phyloP scores from a whole-genome alignment of 2,113 vertebrate species.

The Rhabdornis inornatus region DNA sequence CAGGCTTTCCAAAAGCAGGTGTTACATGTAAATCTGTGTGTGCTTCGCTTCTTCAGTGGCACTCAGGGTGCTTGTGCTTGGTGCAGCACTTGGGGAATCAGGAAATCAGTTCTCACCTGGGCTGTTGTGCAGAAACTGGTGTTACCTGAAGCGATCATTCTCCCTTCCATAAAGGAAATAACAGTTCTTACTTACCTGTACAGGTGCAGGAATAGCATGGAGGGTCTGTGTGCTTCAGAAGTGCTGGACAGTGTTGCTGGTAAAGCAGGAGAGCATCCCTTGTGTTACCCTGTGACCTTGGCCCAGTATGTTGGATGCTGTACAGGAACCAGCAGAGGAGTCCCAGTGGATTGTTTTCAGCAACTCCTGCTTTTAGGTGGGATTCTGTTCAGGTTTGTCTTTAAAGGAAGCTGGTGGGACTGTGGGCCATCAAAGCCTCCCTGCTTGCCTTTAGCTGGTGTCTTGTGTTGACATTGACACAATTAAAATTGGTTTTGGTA shows the following conservation, averaged over 20 bases:
- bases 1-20: background rate
- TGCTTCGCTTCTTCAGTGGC: fast-evolving
- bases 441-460: background rate
- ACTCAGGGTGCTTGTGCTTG: background rate
- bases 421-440: background rate
- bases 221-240: background rate
- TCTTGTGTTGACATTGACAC: background rate
- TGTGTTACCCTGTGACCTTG: background rate
- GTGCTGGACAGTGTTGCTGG: background rate
- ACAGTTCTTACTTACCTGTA: background rate
- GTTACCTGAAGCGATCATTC: fast-evolving
- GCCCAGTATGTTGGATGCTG: fast-evolving
- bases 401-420: background rate
- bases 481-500: background rate
- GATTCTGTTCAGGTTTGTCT: background rate
- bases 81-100: background rate
- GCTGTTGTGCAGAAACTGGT: background rate
- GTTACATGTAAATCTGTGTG: fast-evolving
- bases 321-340: fast-evolving
- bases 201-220: background rate
- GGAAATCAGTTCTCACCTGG: background rate
- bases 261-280: fast-evolving
- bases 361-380: background rate
- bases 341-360: background rate
- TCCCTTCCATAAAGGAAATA: fast-evolving